phyloP scores from a whole-genome alignment of 2,888 invertebrate genomes.

The Agonopterix heracliana region DNA sequence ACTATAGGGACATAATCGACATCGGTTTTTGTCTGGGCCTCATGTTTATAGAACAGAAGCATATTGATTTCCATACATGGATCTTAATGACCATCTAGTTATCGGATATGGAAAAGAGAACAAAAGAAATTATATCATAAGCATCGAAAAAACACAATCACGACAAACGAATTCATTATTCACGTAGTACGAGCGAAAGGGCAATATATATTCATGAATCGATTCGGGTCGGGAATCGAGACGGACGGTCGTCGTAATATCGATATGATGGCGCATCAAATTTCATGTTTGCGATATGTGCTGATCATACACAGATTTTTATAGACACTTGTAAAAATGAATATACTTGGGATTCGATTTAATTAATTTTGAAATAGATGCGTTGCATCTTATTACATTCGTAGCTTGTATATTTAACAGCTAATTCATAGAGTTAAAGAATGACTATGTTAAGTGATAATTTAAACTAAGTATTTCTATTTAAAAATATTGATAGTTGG shows the following conservation, averaged over 20 bases:
- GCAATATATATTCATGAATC: conserved; percentile 58
- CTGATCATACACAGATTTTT: conserved; percentile 25
- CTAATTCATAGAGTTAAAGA: too few relatives aligned
- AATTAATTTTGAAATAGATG: background rate
- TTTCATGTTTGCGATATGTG: conserved; percentile 28
- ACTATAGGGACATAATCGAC: too few relatives aligned
- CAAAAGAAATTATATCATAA: conserved; percentile 16
- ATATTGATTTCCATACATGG: too few relatives aligned
- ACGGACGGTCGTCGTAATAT: conserved; percentile 42
- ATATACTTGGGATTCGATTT: background rate
- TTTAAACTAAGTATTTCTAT: too few relatives aligned
- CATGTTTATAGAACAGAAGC: too few relatives aligned
- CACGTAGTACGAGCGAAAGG: conserved; percentile 19
- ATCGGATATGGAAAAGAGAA: conserved; percentile 7
- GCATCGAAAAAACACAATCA: conserved; percentile 17
- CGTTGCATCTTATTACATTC: too few relatives aligned
- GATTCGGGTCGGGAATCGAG: conserved; percentile 30
- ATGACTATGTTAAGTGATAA: too few relatives aligned
- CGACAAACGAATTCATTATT: conserved; percentile 20
- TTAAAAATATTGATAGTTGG: too few relatives aligned
- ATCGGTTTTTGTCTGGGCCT: too few relatives aligned
- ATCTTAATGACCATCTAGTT: too few relatives aligned
- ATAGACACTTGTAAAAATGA: conserved; percentile 15
- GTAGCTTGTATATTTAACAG: too few relatives aligned
- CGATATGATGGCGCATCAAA: conserved; percentile 46